A percentile compares a stretch with the other conserved stretches of the same genome.
phyloP scores from a whole-genome alignment of 2,797 vertebrate genomes.

The Pseudomugil gertrudae region DNA sequence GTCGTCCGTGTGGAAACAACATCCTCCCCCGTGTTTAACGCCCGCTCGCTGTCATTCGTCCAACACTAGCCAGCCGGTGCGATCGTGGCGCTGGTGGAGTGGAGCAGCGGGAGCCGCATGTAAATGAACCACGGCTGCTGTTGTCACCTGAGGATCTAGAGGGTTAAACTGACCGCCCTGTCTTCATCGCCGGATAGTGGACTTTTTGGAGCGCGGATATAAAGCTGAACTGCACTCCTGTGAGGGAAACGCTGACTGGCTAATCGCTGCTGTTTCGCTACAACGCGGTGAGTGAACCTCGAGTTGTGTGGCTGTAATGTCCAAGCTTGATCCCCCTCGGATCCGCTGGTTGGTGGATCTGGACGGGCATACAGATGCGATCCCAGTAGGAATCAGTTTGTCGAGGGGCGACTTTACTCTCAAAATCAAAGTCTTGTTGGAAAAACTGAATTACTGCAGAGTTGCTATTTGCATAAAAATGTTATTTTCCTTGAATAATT shows the following conservation, averaged over 20 bases:
- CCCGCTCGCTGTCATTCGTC: slow-evolving; percentile 78
- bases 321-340: slow-evolving; percentile 18
- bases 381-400: slow-evolving; percentile 17
- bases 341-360: slow-evolving; percentile 23
- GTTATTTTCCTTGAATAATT: not conserved
- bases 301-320: slow-evolving; percentile 48
- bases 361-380: slow-evolving; percentile 18
- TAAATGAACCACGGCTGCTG: slow-evolving; percentile 65
- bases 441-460: slow-evolving; percentile 8
- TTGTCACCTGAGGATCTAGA: slow-evolving; percentile 58
- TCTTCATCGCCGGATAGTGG: slow-evolving; percentile 3
- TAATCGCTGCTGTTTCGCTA: slow-evolving; percentile 40
- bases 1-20: slow-evolving; percentile 78
- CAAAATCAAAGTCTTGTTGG: not conserved
- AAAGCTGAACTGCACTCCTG: slow-evolving; percentile 45
- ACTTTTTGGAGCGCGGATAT: slow-evolving; percentile 21
- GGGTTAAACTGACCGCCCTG: slow-evolving; percentile 15
- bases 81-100: slow-evolving; percentile 79
- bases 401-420: slow-evolving; percentile 27
- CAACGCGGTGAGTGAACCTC: slow-evolving; percentile 74
- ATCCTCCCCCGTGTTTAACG: slow-evolving; percentile 45
- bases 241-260: slow-evolving; percentile 31
- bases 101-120: slow-evolving; percentile 72
- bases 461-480: not conserved
- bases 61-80: slow-evolving; percentile 64